Evolutionary conservation across 1,140 invertebrate species (phyloP), one percentile per base, ranked within the genome.

Genomic region (Drosophila eugracilis): DNA sequence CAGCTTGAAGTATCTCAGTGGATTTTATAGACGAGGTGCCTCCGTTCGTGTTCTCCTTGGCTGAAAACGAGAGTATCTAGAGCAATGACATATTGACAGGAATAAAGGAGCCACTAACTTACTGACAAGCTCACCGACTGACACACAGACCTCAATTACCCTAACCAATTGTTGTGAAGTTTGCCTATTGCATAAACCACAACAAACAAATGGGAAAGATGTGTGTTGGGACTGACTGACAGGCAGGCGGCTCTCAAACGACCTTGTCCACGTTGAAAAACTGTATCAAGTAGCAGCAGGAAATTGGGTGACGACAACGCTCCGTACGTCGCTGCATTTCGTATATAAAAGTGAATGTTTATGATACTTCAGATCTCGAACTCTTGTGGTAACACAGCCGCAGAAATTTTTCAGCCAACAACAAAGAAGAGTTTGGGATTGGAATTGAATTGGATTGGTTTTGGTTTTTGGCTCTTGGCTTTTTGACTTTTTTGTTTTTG

Each of bases 291-390:
- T 86, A 86, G 83, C 83, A 44, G 60, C 57, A 81, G 77, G 70
- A 86, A 86, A 88, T 83, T 88, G 74, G 78, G 72, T 86, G 80
- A 85, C 79, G 79, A 84, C 79, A 79, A 77, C 21, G 42, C 62
- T 81, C 73, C 78, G 79, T 37, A 28, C 39, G 36, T 62, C 39
- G 53, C 49, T 74, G 70, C 70, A 74, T 53, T 74, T 74, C 69
- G 52, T 47, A 47, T 44, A 75, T 88, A 86, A 86, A 86, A 86
- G 83, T 86, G 83, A 86, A 86, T 86, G 83, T 86, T 88, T 86
- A 83, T 78, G 83, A 75, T 78, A 83, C 83, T 86, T 85, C 50
- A 85, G 57, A 85, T 74, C 30, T 67, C 72, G 48, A 70, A 49
- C 60, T 59, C 58, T 73, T 78, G 78, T 77, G 78, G 58, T 42